Conservation (phyloP, 2,113 vertebrate species). For the Mustela lutreola region DNA sequence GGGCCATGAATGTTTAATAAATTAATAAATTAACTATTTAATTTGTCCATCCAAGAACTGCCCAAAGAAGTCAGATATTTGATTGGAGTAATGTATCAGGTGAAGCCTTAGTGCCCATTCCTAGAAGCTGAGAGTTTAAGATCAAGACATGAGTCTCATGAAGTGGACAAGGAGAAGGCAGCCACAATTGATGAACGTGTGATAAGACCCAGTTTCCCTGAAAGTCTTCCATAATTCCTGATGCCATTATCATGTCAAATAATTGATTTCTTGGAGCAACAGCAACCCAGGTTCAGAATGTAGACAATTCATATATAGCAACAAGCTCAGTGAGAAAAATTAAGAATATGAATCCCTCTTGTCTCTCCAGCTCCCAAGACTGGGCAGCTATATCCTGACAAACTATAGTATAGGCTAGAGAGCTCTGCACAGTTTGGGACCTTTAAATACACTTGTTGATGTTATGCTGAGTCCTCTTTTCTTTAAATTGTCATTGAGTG, state of each 20-base stretch:
- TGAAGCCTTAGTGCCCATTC: neutral
- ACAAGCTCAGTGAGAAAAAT: neutral
- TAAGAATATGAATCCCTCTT: neutral
- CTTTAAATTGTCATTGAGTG: constrained; percentile 34
- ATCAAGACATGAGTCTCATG: neutral
- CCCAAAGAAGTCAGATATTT: neutral
- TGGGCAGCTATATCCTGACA: neutral
- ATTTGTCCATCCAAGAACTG: neutral
- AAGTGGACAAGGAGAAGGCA: neutral
- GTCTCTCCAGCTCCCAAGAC: neutral
- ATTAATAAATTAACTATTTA: neutral
- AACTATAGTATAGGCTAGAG: neutral
- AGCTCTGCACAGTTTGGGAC: neutral
- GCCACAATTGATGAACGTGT: neutral
- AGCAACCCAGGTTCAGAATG: neutral
- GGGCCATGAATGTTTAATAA: neutral
- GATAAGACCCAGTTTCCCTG: neutral
- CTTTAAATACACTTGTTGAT: neutral
- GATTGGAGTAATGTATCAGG: neutral
- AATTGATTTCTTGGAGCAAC: neutral
- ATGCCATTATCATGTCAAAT: neutral
- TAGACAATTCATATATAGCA: neutral
- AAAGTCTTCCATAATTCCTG: neutral
- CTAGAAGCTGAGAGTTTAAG: neutral
- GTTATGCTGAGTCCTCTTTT: neutral